Evolutionary conservation across 2,113 vertebrate species (phyloP).

Genomic region (Azemiops feae): DNA sequence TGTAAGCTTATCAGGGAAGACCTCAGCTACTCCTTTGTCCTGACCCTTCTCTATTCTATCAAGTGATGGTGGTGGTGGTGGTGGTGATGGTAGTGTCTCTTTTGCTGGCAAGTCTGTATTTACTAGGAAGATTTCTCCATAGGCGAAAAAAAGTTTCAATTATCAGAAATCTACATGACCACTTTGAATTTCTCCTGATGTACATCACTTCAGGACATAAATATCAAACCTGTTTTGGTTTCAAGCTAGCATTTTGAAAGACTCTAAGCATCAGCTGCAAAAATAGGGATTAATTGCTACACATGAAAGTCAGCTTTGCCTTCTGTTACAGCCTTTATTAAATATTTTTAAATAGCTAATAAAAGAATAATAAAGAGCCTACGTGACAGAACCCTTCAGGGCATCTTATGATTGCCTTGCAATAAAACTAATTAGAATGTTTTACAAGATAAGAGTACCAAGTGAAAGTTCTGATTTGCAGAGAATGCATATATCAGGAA

Average conservation of each 20-base stretch:
- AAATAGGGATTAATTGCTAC: conserved; percentile 19
- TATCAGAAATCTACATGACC: neutral
- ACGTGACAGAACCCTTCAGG: neutral
- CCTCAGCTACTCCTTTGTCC: neutral
- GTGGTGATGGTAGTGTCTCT: neutral
- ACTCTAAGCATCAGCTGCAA: neutral
- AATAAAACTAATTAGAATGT: neutral
- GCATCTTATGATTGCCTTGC: neutral
- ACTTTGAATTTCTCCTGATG: neutral
- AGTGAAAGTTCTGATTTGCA: neutral
- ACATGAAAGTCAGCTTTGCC: neutral
- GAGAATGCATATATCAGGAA: neutral
- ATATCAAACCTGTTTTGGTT: neutral
- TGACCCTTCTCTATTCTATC: neutral
- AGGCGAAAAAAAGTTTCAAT: neutral
- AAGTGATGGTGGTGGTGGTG: too few relatives aligned
- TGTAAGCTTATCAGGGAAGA: neutral
- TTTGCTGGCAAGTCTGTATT: neutral
- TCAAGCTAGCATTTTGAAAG: neutral
- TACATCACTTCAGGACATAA: neutral
- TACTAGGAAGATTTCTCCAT: neutral
- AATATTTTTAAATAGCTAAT: neutral
- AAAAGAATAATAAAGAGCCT: neutral
- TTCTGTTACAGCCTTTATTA: neutral
- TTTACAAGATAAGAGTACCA: neutral